These are phyloP conservation scores for Cephus sareptanus DNA, from an alignment of 2,888 invertebrate genomes.

Conservation along the genomic window DNA sequence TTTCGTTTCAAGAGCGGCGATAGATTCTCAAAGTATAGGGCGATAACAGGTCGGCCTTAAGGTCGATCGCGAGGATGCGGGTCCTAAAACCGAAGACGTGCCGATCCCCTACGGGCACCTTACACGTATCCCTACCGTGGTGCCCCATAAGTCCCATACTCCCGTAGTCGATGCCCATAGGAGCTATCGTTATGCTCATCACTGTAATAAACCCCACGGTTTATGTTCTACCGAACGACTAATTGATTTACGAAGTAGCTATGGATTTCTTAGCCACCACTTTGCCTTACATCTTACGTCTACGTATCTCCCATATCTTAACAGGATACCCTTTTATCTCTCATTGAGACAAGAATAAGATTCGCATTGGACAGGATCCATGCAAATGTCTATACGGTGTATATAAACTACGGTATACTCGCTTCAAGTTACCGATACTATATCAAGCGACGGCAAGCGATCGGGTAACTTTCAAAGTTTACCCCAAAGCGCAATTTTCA, in stretches of 20 bases:
- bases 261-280: conserved; percentile 6
- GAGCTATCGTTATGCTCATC: conserved; percentile 22
- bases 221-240: conserved; percentile 28
- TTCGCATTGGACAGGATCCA: neutral
- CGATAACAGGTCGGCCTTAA: conserved; percentile 4
- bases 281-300: neutral
- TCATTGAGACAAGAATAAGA: neutral
- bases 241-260: conserved; percentile 32
- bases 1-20: conserved; percentile 20
- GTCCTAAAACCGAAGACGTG: conserved; percentile 22
- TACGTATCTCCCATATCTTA: neutral
- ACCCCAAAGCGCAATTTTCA: neutral
- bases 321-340: neutral
- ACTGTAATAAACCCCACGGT: conserved; percentile 28
- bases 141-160: neutral
- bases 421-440: neutral
- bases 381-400: neutral
- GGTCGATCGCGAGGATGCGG: conserved; percentile 10
- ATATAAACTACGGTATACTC: neutral
- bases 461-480: neutral
- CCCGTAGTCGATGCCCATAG: neutral
- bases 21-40: neutral
- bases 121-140: neutral
- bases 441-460: neutral
- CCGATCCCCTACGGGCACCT: conserved; percentile 8